Base-by-base conservation (phyloP, 2,888 invertebrate genomes). In the Cylloceria caligata region DNA sequence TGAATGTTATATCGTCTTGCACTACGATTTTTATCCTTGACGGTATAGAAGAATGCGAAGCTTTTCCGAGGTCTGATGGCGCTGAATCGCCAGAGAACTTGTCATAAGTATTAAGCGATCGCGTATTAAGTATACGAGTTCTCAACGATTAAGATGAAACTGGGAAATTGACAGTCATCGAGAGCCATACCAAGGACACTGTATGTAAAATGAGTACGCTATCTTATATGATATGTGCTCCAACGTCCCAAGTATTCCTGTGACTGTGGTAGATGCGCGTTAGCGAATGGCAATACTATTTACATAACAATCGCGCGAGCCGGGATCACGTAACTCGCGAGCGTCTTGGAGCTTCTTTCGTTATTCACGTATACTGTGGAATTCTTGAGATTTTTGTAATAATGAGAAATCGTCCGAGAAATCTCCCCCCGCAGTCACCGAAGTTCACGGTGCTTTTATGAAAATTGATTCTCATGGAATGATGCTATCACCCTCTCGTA, bases 271-370 rank as follows among this genome's bases (percentile, higher is more conserved):
- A 86, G 84, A 86, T 86, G 88, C 85, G 87, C 87, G 88, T 86
- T 87, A 88, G 85, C 87, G 86, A 84, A 83, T 86, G 86, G 83
- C 84, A 86, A 86, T 89, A 73, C 73, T 81, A 91, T 91, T 91
- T 91, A 91, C 91, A 91, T 91, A 91, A 91, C 90, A 91, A 90
- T 91, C 88, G 90, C 86, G 83, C 82, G 87, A 78, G 78, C 74
- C 49, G 60, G 74, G 74, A 90, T 91, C 89, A 90, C 91, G 90
- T 91, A 91, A 91, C 89, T 65, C 85, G 87, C 87, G 87, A 82
- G 88, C 88, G 88, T 74, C 73, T 81, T 52, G 55, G 27, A 47
- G 69, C 64, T 81, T 62, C 57, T 65, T 77, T 79, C 77, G 47
- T 16, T n/a, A n/a, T n/a, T n/a, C n/a, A n/a, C n/a, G n/a, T n/a